These are phyloP conservation scores for Periophthalmodon schlosseri DNA, from an alignment of 2,113 vertebrate genomes.

Conservation along the genomic window DNA sequence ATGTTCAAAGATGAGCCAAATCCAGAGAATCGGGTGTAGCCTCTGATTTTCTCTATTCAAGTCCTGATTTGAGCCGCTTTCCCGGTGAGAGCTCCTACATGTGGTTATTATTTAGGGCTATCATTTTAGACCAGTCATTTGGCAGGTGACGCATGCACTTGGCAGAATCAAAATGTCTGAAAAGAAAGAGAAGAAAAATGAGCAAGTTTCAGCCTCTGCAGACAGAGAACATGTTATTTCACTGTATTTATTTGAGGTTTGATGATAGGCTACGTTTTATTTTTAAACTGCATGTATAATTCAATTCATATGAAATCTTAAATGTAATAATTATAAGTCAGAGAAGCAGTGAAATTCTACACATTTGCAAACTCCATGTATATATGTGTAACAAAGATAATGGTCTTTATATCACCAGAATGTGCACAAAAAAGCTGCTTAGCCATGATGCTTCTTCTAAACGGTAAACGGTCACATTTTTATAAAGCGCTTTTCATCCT, in stretches of 20 bases:
- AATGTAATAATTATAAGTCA: neutral
- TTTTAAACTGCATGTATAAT: too few species aligned
- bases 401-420: too few species aligned
- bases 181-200: neutral
- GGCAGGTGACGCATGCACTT: neutral
- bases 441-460: too few species aligned
- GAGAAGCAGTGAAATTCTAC: neutral
- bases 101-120: neutral
- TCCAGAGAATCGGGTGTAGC: conserved; percentile 6
- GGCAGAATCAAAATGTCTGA: neutral
- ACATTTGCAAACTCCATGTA: too few species aligned
- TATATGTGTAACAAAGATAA: too few species aligned
- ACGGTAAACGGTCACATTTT: too few species aligned
- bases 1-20: conserved; percentile 5
- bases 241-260: neutral
- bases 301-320: neutral
- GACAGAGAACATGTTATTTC: neutral
- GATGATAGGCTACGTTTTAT: neutral
- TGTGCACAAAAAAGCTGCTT: too few species aligned
- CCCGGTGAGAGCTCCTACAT: conserved; percentile 1
- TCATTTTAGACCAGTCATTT: conserved; percentile 4
- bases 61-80: neutral
- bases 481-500: too few species aligned
- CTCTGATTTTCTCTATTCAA: neutral
- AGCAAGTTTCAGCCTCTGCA: neutral